phyloP scores from a whole-genome alignment of 2,888 invertebrate genomes.

The Xestia c-nigrum region DNA sequence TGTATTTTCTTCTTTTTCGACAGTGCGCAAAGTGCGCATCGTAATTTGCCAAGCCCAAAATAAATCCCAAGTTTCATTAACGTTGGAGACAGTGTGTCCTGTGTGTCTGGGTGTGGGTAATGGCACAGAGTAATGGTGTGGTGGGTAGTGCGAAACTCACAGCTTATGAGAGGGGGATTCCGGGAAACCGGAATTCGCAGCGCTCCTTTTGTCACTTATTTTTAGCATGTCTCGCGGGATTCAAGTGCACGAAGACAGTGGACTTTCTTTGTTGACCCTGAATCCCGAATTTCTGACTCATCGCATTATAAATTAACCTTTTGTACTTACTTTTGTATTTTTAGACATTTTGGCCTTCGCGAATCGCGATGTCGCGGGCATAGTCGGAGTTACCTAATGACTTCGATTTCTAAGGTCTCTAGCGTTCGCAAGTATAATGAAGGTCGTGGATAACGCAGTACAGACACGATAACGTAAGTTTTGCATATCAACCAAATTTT shows the following conservation, averaged over 20 bases:
- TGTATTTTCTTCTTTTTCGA: not conserved
- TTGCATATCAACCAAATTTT: constrained; percentile 27
- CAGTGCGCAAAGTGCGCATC: constrained; percentile 11
- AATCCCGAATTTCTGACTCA: constrained; percentile 13
- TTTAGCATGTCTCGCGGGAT: not conserved
- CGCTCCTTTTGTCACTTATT: not conserved
- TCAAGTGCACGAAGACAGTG: not conserved
- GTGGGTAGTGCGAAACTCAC: constrained; percentile 15
- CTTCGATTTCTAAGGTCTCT: not conserved
- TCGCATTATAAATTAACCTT: not conserved
- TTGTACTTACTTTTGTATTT: constrained; percentile 5
- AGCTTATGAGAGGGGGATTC: not conserved
- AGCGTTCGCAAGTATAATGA: constrained; percentile 7
- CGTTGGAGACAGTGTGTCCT: constrained; percentile 7
- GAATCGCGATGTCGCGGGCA: constrained; percentile 41
- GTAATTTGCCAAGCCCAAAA: constrained; percentile 35
- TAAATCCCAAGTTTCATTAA: constrained; percentile 8
- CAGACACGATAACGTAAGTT: constrained; percentile 27
- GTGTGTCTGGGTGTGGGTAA: constrained; percentile 5
- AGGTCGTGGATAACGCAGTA: constrained; percentile 44
- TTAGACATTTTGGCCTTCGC: not conserved
- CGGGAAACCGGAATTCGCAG: too few species aligned
- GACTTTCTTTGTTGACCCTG: not conserved
- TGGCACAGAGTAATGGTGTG: too few species aligned
- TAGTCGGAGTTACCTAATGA: constrained; percentile 16